phyloP scores from a whole-genome alignment of 2,113 vertebrate genomes.

The Phylloscopus whistleri region DNA sequence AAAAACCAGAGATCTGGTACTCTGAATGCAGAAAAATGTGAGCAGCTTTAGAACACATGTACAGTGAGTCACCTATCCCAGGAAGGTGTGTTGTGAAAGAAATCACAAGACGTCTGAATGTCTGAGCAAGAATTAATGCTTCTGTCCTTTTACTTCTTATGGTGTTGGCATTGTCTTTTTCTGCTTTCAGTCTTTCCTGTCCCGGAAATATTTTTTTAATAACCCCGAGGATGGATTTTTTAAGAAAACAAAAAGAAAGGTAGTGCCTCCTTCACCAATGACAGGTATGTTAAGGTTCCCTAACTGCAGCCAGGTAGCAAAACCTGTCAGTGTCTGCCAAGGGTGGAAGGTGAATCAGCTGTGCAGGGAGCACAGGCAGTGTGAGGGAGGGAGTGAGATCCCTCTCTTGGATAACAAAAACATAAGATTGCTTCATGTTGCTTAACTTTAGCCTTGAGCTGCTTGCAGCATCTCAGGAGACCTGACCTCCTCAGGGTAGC shows the following conservation, averaged over 20 bases:
- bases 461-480: neutral
- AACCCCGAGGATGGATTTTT: conserved; percentile 99
- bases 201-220: conserved; percentile 98
- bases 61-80: neutral
- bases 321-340: neutral
- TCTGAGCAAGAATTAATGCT: neutral
- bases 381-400: neutral
- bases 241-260: conserved; percentile 99
- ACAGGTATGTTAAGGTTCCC: conserved; percentile 81
- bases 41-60: neutral
- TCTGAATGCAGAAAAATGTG: neutral
- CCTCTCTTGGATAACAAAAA: neutral
- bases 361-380: neutral
- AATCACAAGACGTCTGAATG: neutral
- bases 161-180: neutral
- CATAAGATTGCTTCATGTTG: neutral
- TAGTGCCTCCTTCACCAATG: conserved; percentile 97
- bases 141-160: neutral
- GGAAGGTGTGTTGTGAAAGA: neutral
- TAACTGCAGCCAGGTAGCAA: neutral
- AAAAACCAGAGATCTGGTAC: neutral
- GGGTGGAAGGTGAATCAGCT: neutral
- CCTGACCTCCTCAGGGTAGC: neutral
- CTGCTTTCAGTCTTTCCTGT: conserved; percentile 88
- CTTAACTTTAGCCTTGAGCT: neutral